These are phyloP conservation scores for Vireo altiloquus DNA, from an alignment of 2,113 vertebrate species.

Conservation along the genomic window DNA sequence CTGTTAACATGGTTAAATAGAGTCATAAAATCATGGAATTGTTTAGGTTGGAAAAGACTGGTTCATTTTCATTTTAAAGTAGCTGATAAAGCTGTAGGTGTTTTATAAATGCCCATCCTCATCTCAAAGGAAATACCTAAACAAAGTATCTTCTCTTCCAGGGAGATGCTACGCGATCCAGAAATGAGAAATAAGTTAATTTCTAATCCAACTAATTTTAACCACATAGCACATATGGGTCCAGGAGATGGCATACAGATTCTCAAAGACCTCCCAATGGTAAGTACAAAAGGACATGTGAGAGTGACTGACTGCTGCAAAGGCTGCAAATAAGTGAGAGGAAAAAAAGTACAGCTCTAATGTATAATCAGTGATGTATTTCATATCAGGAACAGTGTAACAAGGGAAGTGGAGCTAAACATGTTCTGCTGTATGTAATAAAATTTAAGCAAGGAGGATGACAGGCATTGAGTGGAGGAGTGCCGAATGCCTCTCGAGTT, in stretches of 20 bases:
- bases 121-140: not conserved
- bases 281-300: constrained; percentile 67
- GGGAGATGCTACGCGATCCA: constrained; percentile 97
- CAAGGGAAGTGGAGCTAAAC: not conserved
- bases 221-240: constrained; percentile 99
- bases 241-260: constrained; percentile 99
- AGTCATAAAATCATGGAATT: not conserved
- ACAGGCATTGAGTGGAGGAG: not conserved
- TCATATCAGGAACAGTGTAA: not conserved
- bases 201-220: constrained; percentile 99
- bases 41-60: not conserved
- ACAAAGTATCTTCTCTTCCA: constrained; percentile 72
- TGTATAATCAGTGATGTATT: not conserved
- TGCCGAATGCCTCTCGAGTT: not conserved
- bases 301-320: not conserved
- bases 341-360: not conserved
- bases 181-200: constrained; percentile 99
- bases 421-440: not conserved
- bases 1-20: not conserved
- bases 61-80: constrained; percentile 17
- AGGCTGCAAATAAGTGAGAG: not conserved
- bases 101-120: not conserved
- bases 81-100: not conserved
- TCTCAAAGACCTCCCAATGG: constrained; percentile 97
- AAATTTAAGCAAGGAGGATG: not conserved